These are phyloP conservation scores for Pipistrellus kuhlii DNA, from an alignment of 2,797 vertebrate genomes.

Conservation along the genomic window DNA sequence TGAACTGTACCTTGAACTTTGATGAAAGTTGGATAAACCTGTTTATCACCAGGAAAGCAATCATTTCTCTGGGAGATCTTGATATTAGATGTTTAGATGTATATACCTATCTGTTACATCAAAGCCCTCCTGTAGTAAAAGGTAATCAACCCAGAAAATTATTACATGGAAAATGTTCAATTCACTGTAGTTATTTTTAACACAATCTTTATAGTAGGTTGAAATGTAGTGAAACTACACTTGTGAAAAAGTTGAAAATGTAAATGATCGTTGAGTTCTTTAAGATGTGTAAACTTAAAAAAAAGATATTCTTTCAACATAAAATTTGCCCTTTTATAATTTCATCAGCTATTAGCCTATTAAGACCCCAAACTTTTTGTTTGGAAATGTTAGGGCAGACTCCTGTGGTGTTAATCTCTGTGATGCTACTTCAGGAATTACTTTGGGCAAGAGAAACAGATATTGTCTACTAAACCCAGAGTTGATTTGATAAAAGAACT, in stretches of 20 bases:
- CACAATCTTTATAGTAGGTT: constrained; percentile 22
- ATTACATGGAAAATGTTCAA: constrained; percentile 71
- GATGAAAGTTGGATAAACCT: constrained; percentile 79
- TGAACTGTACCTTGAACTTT: constrained; percentile 75
- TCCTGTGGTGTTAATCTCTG: constrained; percentile 32
- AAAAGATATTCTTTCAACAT: constrained; percentile 46
- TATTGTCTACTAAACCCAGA: constrained; percentile 39
- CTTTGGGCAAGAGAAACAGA: constrained; percentile 61
- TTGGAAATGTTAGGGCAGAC: constrained; percentile 58
- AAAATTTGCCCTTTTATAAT: constrained; percentile 75
- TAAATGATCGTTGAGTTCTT: constrained; percentile 54
- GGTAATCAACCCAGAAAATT: constrained; percentile 70
- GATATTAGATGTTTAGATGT: constrained; percentile 77
- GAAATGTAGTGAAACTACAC: constrained; percentile 34
- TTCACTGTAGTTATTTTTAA: constrained; percentile 62
- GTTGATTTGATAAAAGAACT: constrained; percentile 45
- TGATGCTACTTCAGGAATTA: constrained; percentile 52
- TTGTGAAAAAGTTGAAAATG: constrained; percentile 66
- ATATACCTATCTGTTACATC: constrained; percentile 71
- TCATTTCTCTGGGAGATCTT: constrained; percentile 74
- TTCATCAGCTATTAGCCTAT: constrained; percentile 59
- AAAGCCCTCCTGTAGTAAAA: constrained; percentile 67
- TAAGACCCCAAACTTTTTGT: constrained; percentile 45
- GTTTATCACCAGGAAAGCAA: constrained; percentile 80
- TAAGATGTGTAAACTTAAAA: constrained; percentile 46